Conservation (phyloP, 2,888 invertebrate species). For the Microdon myrmicae region DNA sequence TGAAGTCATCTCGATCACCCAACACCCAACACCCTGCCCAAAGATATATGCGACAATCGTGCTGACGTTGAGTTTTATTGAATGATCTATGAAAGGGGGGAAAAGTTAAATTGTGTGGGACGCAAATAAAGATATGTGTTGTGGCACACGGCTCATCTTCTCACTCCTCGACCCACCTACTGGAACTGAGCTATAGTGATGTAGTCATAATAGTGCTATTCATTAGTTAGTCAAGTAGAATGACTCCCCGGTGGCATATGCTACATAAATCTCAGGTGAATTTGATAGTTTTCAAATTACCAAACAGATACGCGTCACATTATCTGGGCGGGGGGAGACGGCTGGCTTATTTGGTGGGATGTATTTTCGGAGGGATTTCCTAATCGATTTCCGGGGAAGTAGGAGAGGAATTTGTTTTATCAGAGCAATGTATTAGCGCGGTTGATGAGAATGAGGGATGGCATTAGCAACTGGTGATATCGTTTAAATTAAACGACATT, state of each 20-base stretch:
- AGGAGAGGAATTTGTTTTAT: background rate
- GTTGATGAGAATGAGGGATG: no score
- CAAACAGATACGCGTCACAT: background rate
- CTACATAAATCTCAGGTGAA: slow-evolving; percentile 47
- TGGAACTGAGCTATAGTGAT: slow-evolving; percentile 27
- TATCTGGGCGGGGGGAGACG: no score
- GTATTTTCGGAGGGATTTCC: slow-evolving; percentile 26
- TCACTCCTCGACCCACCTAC: no score
- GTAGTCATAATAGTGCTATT: slow-evolving; percentile 40
- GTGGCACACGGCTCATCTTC: slow-evolving; percentile 6
- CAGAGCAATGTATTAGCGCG: no score
- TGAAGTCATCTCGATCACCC: no score
- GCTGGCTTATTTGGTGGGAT: no score
- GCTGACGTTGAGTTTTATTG: slow-evolving; percentile 43
- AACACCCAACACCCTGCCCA: no score
- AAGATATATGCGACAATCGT: slow-evolving; percentile 30
- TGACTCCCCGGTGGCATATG: slow-evolving; percentile 7
- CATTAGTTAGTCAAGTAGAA: slow-evolving; percentile 23
- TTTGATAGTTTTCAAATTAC: slow-evolving; percentile 24
- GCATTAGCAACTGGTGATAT: no score
- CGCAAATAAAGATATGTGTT: slow-evolving; percentile 17
- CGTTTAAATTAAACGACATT: no score
- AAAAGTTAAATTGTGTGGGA: slow-evolving; percentile 37
- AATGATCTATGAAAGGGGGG: slow-evolving; percentile 43
- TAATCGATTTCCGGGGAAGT: slow-evolving; percentile 19